These are phyloP conservation scores for Rhagium mordax DNA, from an alignment of 2,888 invertebrate genomes.

Conservation along the genomic window DNA sequence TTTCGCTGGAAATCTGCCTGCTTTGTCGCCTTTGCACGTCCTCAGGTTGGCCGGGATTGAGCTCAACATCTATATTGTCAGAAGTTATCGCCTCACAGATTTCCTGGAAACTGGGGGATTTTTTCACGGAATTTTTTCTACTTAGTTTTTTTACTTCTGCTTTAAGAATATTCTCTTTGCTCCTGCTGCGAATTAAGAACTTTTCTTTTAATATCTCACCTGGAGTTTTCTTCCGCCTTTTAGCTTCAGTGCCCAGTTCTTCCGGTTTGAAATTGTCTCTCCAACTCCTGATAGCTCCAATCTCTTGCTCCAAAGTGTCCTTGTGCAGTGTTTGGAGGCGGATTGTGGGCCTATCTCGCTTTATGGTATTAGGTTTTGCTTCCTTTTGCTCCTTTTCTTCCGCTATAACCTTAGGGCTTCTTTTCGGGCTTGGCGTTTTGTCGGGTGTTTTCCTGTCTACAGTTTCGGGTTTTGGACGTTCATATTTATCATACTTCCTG, in stretches of 20 bases:
- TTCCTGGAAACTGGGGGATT: slow-evolving; percentile 72
- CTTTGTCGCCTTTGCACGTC: slow-evolving; percentile 68
- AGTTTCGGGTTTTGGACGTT: slow-evolving; percentile 33
- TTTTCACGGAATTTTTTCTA: slow-evolving; percentile 51
- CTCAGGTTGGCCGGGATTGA: slow-evolving; percentile 72
- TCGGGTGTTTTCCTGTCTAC: slow-evolving; percentile 30
- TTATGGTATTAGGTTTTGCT: slow-evolving; percentile 70
- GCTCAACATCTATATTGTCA: slow-evolving; percentile 71
- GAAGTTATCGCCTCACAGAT: slow-evolving; percentile 73
- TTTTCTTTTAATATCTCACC: slow-evolving; percentile 86
- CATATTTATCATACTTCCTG: slow-evolving; percentile 64
- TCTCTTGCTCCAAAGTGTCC: slow-evolving; percentile 60
- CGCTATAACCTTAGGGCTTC: slow-evolving; percentile 56
- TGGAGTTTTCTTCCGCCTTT: slow-evolving; percentile 69
- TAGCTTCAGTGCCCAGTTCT: slow-evolving; percentile 68
- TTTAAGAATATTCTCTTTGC: slow-evolving; percentile 69
- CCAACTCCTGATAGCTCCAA: slow-evolving; percentile 70
- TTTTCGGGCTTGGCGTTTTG: slow-evolving; percentile 37
- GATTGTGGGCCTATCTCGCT: slow-evolving; percentile 82
- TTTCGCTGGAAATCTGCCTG: slow-evolving; percentile 62
- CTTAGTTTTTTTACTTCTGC: slow-evolving; percentile 54
- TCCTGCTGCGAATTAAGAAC: slow-evolving; percentile 78
- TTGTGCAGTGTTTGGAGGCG: slow-evolving; percentile 78
- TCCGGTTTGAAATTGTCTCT: slow-evolving; percentile 76
- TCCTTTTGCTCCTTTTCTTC: slow-evolving; percentile 72